Base-by-base conservation (phyloP, 2,888 invertebrate genomes). In the Drosophila colorata region DNA sequence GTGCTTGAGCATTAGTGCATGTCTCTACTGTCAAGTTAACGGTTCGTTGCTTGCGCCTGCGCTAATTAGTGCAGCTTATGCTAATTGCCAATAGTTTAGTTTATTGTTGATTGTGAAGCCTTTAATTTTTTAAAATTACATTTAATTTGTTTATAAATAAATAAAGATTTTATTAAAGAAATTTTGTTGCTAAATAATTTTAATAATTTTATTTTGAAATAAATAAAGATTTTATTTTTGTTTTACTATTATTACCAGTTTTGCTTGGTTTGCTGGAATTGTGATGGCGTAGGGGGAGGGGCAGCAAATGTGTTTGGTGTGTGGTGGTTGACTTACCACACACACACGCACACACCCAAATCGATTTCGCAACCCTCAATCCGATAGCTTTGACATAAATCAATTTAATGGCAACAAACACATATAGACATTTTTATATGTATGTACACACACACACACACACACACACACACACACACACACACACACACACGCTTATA, bases 351-450 rank as follows among this genome's bases (percentile, higher is more conserved):
- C 37, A 25, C 9, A 8, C 25, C 59, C 31, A 58, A 59, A 67
- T 74, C 63, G 67, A 64, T 71, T 65, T 71, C 55, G 68, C 76
- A 68, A 75, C 74, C 57, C 72, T 40, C 65, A 44, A 52, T 37
- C 37, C 77, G 60, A 79, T 82, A 85, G 72, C 74, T 68, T 85
- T 82, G 85, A 79, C 82, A 82, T 85, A 82, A 82, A 85, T 82
- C 82, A 82, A 82, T 85, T 85, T 82, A 82, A 85, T 79, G 69
- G 57, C 79, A 28, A 53, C 46, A 43, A 18, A 44, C 35, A 52
- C 25, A 47, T 38, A 58, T 11, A 57, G 33, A 8, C 6, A 28
- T 18, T 1, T 13, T 18, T 35, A 43, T n/a, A 41, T 13, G 16
- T 4, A 31, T 23, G 43, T 35, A 31, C 37, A 20, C 25, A 25